Base-by-base conservation (phyloP, 2,113 vertebrate genomes). In the Varanus salvator region DNA sequence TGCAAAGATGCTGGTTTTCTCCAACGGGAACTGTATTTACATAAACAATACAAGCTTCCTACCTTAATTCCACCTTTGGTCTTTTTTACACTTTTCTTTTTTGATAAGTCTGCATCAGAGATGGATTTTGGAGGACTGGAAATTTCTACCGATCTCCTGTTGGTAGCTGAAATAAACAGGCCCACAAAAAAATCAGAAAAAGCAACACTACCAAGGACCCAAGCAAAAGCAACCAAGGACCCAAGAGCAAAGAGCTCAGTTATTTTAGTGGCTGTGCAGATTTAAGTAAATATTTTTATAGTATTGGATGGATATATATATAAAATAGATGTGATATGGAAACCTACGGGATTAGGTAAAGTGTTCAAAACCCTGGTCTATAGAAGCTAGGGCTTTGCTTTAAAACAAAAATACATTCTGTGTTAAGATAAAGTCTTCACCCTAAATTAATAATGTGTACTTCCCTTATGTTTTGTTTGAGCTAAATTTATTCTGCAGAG, bases 61-160 rank as follows among this genome's bases (percentile, higher is more conserved):
- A 99, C 98, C 98, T 99, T 99, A 95, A 98, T 97, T 95, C 98
- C 98, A 91, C 96, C 97, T 97, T 98, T 99, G 90, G 97, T 96
- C 95, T 97, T 99, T 92, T 97, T 98, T 85, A 96, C 96, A 87
- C 96, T 98, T 95, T 98, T 98, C 97, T 97, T 98, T 94, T 97
- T 98, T 86, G 97, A 97, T 87, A 98, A 95, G 15, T 98, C 98
- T 34, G 93, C 94, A 57, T 99, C 98, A 21, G 95, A 93, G 52
- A 96, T 89, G 38, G 96, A 96, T 89, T 97, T 98, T 71, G 96
- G 95, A 78, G 93, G 93, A 90, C 92, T 96, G 1, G 97, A 94
- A 90, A 97, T 97, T 89, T 98, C 98, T 7, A 97, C 94, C 66
- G 95, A 95, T 94, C 97, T 98, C 89, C 97, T 98, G 85, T 96